Base-by-base conservation (phyloP, 1,140 invertebrate species). In the Drosophila cardini region DNA sequence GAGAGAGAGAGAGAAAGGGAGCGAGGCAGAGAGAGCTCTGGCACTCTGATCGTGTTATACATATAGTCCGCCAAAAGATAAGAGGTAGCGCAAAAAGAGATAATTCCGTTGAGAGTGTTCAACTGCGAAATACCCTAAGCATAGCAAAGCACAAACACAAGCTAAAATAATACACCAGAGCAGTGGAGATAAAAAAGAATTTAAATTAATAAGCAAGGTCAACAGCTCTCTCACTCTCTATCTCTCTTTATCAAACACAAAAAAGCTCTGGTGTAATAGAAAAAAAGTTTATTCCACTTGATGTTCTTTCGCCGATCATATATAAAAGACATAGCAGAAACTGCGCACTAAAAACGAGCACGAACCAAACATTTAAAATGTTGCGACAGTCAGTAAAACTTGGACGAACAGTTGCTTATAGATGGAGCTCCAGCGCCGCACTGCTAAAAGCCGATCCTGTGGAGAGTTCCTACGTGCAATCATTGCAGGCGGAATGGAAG, bases 401-500 rank as follows among this genome's bases (percentile, higher is more conserved):
- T 5, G 34, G 21, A 5, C 34, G 11, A n/a, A 15, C 10, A 5
- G 6, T 11, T 18, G 26, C 21, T 10, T 38, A 11, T 18, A 52
- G 61, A 53, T 53, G 61, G 48, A 48, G 43, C 4, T 80, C 71
- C 13, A 73, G 34, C 2, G 18, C 75, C 10, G 55, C 77, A n/a
- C 32, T 16, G 0, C 15, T 13, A 0, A 65, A 30, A 46, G 15
- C 38, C 30, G 13, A 55, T 9, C 43, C 55, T n/a, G 55, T n/a
- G 52, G 42, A 40, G 11, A 67, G 4, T 9, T 75, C 73, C 0
- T 79, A 72, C 48, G 8, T 69, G 10, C 36, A 72, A 6, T 58
- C 57, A n/a, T 18, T 80, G 34, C 53, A 72, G 10, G 8, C 48
- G 5, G 84, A 90, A 65, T 90, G 90, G 90, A 15, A 55, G 10